Evolutionary conservation across 2,888 invertebrate species (phyloP).

Genomic region (Andrena fulva): DNA sequence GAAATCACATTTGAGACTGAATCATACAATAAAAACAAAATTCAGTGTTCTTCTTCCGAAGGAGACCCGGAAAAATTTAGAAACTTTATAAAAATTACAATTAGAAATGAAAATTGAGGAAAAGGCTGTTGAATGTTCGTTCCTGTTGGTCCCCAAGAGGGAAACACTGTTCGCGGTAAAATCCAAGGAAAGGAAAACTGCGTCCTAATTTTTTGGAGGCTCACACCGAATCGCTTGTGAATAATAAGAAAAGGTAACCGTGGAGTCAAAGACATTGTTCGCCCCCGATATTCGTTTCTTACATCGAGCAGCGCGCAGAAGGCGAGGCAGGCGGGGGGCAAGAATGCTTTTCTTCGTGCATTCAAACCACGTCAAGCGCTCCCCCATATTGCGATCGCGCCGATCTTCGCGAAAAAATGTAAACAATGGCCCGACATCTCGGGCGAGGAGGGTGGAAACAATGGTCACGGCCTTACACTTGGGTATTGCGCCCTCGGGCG

Average conservation of each 20-base stretch:
- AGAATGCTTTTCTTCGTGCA: slow-evolving; percentile 49
- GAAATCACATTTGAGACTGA: no score
- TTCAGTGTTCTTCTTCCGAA: no score
- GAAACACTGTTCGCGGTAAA: neutral
- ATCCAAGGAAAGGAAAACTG: slow-evolving; percentile 14
- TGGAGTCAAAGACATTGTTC: slow-evolving; percentile 47
- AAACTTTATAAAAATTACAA: neutral
- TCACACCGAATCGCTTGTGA: slow-evolving; percentile 27
- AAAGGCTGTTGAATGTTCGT: no score
- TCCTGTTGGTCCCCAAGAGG: neutral
- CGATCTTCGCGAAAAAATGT: slow-evolving; percentile 63
- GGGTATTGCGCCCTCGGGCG: slow-evolving; percentile 70
- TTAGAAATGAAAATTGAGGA: neutral
- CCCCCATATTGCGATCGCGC: slow-evolving; percentile 62
- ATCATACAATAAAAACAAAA: no score
- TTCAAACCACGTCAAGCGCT: slow-evolving; percentile 66
- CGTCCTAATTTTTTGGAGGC: slow-evolving; percentile 27
- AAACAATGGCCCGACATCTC: slow-evolving; percentile 68
- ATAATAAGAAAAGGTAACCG: slow-evolving; percentile 8
- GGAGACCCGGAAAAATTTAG: neutral
- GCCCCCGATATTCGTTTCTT: slow-evolving; percentile 29
- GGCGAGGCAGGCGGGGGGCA: slow-evolving; percentile 17
- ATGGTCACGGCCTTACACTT: slow-evolving; percentile 58
- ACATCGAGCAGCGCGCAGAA: slow-evolving; percentile 6
- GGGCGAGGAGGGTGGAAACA: slow-evolving; percentile 60